These are phyloP conservation scores for Heterotilapia buettikoferi DNA, from an alignment of 2,113 vertebrate genomes.

Conservation along the genomic window DNA sequence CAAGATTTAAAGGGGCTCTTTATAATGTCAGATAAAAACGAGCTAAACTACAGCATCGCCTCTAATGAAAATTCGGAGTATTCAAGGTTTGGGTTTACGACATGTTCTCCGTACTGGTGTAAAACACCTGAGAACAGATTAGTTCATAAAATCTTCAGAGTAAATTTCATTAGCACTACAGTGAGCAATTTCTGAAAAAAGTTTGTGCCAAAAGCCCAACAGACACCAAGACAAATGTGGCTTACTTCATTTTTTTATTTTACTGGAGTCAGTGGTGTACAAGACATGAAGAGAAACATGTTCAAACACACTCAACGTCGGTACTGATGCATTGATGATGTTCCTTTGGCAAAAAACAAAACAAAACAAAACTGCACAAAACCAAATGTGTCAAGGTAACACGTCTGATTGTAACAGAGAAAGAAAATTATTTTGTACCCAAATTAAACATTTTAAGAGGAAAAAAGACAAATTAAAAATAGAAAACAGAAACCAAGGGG, in stretches of 20 bases:
- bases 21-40: background rate
- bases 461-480: background rate
- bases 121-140: background rate
- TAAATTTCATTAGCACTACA: background rate
- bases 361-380: background rate
- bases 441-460: background rate
- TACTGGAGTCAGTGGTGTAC: background rate
- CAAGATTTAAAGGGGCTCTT: background rate
- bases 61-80: background rate
- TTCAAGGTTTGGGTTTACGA: background rate
- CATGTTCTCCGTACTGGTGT: background rate
- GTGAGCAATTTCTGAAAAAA: background rate
- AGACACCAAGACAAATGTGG: background rate
- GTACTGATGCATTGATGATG: background rate
- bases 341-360: background rate
- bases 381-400: background rate
- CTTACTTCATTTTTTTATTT: conserved; percentile 21
- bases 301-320: conserved; percentile 1
- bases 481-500: background rate
- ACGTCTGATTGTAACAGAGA: background rate
- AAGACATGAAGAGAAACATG: background rate
- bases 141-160: background rate
- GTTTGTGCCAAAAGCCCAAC: background rate
- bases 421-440: background rate
- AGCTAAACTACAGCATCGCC: background rate